Evolutionary conservation across 53 echinoderm and acorn worm species (phyloP).

Genomic region (Henricia sp.): DNA sequence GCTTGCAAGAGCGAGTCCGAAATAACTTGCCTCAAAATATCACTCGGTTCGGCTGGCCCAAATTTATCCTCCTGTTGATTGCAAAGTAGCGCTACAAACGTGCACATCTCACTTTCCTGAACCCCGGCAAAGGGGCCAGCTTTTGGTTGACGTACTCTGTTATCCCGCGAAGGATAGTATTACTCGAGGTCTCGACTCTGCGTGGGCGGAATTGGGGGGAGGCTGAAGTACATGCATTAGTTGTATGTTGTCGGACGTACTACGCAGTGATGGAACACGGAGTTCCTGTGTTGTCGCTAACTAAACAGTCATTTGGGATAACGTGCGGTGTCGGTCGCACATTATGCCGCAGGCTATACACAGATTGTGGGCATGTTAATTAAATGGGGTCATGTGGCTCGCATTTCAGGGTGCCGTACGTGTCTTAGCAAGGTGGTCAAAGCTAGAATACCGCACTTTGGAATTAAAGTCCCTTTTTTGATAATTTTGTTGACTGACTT

Average conservation of each 20-base stretch:
- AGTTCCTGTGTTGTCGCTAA: background rate
- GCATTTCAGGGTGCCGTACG: background rate
- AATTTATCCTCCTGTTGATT: slow-evolving; percentile 7
- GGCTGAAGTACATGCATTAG: too few relatives aligned
- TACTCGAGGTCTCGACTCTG: background rate
- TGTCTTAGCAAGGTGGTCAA: background rate
- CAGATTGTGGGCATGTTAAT: slow-evolving; percentile 24
- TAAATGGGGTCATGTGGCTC: slow-evolving; percentile 9
- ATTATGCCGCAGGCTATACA: background rate
- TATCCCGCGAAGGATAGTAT: background rate
- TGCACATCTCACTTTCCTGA: background rate
- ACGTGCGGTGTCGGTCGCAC: slow-evolving; percentile 8
- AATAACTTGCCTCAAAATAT: slow-evolving; percentile 22
- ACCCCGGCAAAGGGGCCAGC: too few relatives aligned
- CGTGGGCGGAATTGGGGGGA: slow-evolving; percentile 8
- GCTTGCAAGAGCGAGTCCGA: background rate
- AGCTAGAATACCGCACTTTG: too few relatives aligned
- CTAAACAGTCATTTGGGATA: slow-evolving; percentile 30
- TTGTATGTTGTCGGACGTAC: too few relatives aligned
- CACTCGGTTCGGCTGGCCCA: background rate
- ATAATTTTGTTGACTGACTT: too few relatives aligned
- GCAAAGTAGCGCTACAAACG: background rate
- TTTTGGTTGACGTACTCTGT: background rate
- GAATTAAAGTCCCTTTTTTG: too few relatives aligned
- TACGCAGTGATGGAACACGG: background rate